phyloP scores from a whole-genome alignment of 2,113 vertebrate species.

The Hucho hucho region DNA sequence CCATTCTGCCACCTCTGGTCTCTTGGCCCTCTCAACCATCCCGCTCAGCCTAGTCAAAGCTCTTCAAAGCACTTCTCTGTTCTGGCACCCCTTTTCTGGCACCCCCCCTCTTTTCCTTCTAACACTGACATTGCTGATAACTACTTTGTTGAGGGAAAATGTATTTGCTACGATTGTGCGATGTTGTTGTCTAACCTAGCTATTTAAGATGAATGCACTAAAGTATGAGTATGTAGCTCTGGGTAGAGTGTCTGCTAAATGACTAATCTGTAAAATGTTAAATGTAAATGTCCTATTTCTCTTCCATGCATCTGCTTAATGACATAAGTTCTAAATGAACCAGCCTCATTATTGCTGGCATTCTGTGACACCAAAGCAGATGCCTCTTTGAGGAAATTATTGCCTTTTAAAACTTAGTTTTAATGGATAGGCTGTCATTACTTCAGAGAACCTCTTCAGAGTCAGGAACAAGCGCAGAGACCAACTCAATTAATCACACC shows the following conservation, averaged over 20 bases:
- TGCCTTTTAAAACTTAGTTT: constrained; percentile 53
- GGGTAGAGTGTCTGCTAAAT: background rate
- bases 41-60: no score
- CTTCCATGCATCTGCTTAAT: constrained; percentile 32
- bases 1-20: no score
- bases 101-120: no score
- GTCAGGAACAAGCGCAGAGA: constrained; percentile 52
- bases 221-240: no score
- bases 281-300: constrained; percentile 4
- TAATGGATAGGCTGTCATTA: constrained; percentile 60
- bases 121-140: no score
- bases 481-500: constrained; percentile 67
- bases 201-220: no score
- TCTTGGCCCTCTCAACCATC: no score
- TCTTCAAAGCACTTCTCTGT: no score
- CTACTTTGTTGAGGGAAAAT: no score
- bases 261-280: background rate
- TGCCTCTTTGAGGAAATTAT: constrained; percentile 56
- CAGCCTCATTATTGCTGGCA: constrained; percentile 57
- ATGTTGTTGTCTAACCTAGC: no score
- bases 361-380: constrained; percentile 59
- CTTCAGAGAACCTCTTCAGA: constrained; percentile 51
- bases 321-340: constrained; percentile 35
- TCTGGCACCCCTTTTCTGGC: no score
- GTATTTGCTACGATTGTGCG: no score